These are phyloP conservation scores for Epicauta chinensis DNA, from an alignment of 1,140 invertebrate species.

Conservation along the genomic window DNA sequence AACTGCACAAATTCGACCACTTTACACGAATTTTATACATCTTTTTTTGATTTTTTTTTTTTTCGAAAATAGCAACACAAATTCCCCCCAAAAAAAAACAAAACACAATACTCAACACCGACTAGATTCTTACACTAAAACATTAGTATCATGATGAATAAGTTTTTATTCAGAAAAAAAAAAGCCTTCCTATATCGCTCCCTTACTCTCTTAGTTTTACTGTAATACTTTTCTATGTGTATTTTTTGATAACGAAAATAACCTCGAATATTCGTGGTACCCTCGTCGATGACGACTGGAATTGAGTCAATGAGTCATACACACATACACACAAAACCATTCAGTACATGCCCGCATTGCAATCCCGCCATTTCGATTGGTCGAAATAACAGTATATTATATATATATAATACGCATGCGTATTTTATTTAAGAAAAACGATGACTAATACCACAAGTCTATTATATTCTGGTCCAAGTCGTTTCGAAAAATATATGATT, in stretches of 20 bases:
- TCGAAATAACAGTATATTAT: constrained; percentile 4
- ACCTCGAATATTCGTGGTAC: constrained; percentile 11
- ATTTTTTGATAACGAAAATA: constrained; percentile 5
- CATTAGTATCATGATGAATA: too few relatives aligned
- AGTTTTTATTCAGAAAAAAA: too few relatives aligned
- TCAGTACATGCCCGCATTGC: constrained; percentile 23
- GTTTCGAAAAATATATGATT: too few relatives aligned
- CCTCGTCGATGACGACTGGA: constrained; percentile 16
- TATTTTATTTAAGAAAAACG: constrained; percentile 5
- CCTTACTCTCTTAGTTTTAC: too few relatives aligned
- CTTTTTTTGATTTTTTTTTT: too few relatives aligned
- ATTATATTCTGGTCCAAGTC: neutral
- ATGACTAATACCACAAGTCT: neutral
- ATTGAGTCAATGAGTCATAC: constrained; percentile 18
- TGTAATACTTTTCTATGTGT: too few relatives aligned
- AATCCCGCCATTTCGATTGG: constrained; percentile 20
- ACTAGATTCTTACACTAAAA: too few relatives aligned
- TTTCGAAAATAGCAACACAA: too few relatives aligned
- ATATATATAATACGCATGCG: constrained; percentile 10
- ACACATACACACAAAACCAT: constrained; percentile 17
- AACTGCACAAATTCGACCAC: constrained; percentile 16
- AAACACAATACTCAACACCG: too few relatives aligned
- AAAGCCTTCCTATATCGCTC: too few relatives aligned
- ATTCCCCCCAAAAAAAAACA: too few relatives aligned
- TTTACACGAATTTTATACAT: constrained; percentile 2